These are phyloP conservation scores for Aegotheles bennettii DNA, from an alignment of 2,113 vertebrate species.

Conservation along the genomic window DNA sequence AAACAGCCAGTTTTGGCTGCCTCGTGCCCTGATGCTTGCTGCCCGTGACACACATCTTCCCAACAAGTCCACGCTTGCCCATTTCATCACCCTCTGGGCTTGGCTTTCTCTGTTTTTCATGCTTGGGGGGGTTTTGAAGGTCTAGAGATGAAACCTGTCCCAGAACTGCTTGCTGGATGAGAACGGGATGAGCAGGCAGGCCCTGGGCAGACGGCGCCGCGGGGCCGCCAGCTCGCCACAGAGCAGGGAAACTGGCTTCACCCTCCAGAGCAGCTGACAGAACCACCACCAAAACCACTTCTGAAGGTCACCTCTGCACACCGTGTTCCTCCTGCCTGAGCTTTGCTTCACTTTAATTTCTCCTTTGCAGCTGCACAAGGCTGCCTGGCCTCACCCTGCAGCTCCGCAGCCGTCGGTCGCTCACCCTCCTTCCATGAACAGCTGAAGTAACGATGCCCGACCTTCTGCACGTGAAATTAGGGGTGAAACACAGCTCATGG, in stretches of 20 bases:
- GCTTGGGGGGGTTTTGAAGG: not conserved
- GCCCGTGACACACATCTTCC: not conserved
- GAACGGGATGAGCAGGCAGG: not conserved
- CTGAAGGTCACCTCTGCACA: not conserved
- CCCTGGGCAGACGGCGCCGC: not conserved
- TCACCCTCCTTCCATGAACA: constrained; percentile 17
- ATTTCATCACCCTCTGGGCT: not conserved
- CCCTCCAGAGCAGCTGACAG: not conserved
- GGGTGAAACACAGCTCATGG: fast-evolving
- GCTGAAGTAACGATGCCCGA: not conserved
- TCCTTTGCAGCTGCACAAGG: not conserved
- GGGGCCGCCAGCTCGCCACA: not conserved
- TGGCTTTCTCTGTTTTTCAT: not conserved
- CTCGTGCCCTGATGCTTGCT: not conserved
- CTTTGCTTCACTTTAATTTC: not conserved
- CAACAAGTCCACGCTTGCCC: not conserved
- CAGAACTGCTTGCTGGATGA: not conserved
- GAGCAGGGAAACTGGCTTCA: not conserved
- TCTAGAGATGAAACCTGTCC: not conserved
- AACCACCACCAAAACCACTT: not conserved
- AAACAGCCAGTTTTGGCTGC: not conserved
- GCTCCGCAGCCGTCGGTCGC: not conserved
- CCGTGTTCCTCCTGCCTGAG: not conserved
- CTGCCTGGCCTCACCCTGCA: fast-evolving
- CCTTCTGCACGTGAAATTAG: not conserved